Evolutionary conservation across 2,888 invertebrate species (phyloP), one percentile per base, ranked within the genome.

Genomic region (Leptopilina drosophilae): DNA sequence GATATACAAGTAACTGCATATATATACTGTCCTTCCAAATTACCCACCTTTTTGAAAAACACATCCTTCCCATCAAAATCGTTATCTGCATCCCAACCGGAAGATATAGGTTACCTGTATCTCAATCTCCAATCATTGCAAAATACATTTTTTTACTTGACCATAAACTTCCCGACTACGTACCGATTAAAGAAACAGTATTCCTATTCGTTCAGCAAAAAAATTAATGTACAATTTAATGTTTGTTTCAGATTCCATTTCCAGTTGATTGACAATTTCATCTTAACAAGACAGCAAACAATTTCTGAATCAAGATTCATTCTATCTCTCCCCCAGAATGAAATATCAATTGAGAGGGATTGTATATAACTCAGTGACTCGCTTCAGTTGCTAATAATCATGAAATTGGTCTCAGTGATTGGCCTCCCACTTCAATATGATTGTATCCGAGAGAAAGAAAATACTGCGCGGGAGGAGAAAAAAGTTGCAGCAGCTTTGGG

Each of bases 361-460:
- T 64, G 42, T 42, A 76, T 12, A 62, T 8, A 42, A 76, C 20
- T 76, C 26, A 9, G 8, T 5, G 20, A 20, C 76, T 59, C 59
- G 26, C 15, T 76, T 40, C n/a, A 49, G 40, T 6, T 46, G 69
- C 46, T 76, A 81, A 81, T 77, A 83, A 78, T 80, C 81, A 78
- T 80, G 83, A 81, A 67, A 81, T 80, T 79, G 79, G 79, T 64
- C 65, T 76, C 62, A 56, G 49, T 76, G 33, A 66, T 64, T 64
- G 64, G 26, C 64, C 40, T 53, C 64, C 33, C 42, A 46, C 64
- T 33, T 20, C 66, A 66, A n/a, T 26, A 69, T 69, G 77, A 69
- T 46, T 66, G 15, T 49, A 1, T 65, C 11, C 64, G 14, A 53
- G 67, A 79, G 64, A 49, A 53, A 46, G 64, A 42, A 56, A 56